Percentiles rank a stretch among this genome's conserved stretches.
phyloP scores from a whole-genome alignment of 2,797 vertebrate genomes.

The Ptychadena robeensis region DNA sequence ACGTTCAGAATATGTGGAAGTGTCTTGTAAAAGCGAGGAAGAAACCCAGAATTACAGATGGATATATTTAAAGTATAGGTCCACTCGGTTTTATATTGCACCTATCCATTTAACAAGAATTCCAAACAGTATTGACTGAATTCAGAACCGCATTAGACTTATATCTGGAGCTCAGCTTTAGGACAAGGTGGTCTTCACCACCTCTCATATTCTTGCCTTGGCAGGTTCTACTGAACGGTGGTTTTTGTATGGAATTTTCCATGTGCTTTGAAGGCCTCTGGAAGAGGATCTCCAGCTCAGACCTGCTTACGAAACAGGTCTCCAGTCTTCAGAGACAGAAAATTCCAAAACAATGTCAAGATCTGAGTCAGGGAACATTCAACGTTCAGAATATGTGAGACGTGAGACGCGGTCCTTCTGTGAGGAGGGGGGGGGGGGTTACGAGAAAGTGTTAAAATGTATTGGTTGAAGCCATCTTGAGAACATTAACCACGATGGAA shows the following conservation, averaged over 20 bases:
- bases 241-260: too few species aligned
- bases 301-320: too few species aligned
- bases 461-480: background rate
- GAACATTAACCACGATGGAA: background rate
- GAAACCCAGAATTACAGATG: background rate
- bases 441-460: background rate
- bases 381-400: background rate
- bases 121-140: too few species aligned
- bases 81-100: too few species aligned
- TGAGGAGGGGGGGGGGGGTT: background rate
- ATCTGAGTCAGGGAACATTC: background rate
- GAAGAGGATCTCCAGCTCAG: too few species aligned
- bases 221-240: background rate
- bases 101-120: too few species aligned
- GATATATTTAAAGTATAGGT: too few species aligned
- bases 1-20: background rate
- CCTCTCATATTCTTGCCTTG: too few species aligned
- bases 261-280: too few species aligned
- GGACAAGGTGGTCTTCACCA: too few species aligned
- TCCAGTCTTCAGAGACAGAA: background rate
- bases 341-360: background rate
- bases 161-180: too few species aligned
- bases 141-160: too few species aligned
- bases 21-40: constrained; percentile 16
- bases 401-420: background rate